Conservation (phyloP, 2,113 vertebrate species). For the Hystrix brachyura region DNA sequence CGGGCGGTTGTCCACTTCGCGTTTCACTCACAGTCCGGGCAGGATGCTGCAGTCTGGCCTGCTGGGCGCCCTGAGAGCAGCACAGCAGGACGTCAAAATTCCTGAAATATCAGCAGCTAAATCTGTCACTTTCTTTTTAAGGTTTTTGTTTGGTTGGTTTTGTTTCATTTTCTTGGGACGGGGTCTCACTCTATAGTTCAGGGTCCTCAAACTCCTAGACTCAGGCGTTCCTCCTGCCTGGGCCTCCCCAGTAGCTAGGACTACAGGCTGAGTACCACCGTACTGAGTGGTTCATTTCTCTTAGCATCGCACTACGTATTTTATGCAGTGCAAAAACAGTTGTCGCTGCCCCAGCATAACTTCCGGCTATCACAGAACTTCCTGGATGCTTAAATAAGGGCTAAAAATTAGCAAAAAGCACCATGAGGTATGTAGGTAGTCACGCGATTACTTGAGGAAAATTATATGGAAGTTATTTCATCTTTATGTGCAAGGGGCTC, state of each 20-base stretch:
- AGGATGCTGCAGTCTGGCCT: neutral
- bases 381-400: neutral
- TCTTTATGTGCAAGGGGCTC: neutral
- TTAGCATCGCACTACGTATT: neutral
- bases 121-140: neutral
- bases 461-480: neutral
- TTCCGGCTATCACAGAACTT: neutral
- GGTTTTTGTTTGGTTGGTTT: neutral
- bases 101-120: neutral
- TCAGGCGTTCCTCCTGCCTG: neutral
- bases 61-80: fast-evolving
- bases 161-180: neutral
- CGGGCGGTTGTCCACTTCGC: neutral
- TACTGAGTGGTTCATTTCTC: neutral
- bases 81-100: too few species aligned
- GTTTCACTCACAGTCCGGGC: neutral
- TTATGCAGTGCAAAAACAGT: neutral
- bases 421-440: neutral
- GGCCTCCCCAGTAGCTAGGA: neutral
- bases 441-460: neutral
- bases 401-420: neutral
- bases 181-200: neutral
- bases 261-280: neutral
- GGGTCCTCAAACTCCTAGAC: neutral
- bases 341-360: neutral